These are phyloP conservation scores for Lytechinus pictus DNA, from an alignment of 35 echinoderm and acorn worm genomes.

Conservation along the genomic window DNA sequence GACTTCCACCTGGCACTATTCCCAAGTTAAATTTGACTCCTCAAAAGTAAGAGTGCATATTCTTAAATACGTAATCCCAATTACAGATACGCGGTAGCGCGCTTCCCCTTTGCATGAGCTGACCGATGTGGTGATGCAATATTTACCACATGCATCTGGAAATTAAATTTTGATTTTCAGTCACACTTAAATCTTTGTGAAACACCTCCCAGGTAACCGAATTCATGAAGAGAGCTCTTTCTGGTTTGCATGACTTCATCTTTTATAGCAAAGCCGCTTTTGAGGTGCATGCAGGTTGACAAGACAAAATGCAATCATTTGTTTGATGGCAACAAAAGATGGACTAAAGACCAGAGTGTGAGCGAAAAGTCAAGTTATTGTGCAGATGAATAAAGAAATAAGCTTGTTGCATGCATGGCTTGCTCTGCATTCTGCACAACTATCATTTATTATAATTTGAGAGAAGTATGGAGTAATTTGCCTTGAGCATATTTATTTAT, in stretches of 20 bases:
- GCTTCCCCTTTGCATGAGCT: no score
- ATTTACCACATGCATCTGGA: no score
- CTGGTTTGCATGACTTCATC: neutral
- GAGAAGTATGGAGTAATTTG: neutral
- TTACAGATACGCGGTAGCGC: no score
- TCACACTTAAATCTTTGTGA: no score
- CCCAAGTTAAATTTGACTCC: no score
- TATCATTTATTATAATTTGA: neutral
- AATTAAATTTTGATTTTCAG: no score
- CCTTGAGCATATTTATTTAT: neutral
- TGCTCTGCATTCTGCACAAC: neutral
- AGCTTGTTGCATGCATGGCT: conserved; percentile 9
- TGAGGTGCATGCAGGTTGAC: neutral
- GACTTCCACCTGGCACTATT: no score
- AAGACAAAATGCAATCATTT: conserved; percentile 7
- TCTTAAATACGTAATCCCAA: no score
- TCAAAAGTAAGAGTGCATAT: no score
- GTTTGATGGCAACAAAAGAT: neutral
- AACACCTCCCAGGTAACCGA: neutral
- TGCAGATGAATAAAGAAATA: neutral
- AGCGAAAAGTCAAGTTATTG: neutral
- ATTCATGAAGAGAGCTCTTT: neutral
- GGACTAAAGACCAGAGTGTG: neutral
- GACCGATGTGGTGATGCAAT: no score
- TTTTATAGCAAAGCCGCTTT: neutral